phyloP scores from a whole-genome alignment of 2,797 vertebrate genomes.

The Morus bassanus region DNA sequence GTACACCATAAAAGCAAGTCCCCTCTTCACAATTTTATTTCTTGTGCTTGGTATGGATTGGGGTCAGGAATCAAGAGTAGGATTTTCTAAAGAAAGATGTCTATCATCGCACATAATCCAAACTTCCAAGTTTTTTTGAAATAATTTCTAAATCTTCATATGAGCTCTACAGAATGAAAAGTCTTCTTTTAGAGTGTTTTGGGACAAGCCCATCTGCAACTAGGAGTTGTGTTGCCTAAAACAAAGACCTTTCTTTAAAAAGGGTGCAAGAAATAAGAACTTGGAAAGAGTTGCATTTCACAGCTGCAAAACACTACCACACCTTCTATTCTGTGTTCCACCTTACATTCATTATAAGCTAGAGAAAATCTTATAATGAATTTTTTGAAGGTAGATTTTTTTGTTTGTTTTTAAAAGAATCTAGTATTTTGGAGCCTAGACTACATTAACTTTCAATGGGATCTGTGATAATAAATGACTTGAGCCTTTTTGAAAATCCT shows the following conservation, averaged over 20 bases:
- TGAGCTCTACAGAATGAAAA: background rate
- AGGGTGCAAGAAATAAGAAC: background rate
- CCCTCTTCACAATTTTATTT: background rate
- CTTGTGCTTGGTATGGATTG: background rate
- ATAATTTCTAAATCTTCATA: background rate
- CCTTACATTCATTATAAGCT: background rate
- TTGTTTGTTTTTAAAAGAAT: background rate
- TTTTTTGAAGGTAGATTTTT: background rate
- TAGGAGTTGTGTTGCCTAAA: background rate
- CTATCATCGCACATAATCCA: background rate
- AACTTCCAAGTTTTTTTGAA: background rate
- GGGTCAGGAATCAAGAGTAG: background rate
- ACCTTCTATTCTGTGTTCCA: background rate
- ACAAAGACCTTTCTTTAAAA: background rate
- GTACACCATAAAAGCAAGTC: fast-evolving
- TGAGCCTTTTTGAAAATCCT: background rate
- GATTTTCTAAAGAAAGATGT: background rate
- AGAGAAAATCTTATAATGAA: background rate
- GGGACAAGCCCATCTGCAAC: background rate
- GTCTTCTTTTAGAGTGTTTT: background rate
- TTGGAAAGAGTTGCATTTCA: background rate
- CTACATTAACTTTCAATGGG: background rate
- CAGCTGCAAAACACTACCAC: background rate
- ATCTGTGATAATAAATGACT: background rate
- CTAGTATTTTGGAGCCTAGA: background rate